Evolutionary conservation across 1,140 invertebrate species (phyloP), one percentile per base, ranked within the genome.

Genomic region (Adelges cooleyi): DNA sequence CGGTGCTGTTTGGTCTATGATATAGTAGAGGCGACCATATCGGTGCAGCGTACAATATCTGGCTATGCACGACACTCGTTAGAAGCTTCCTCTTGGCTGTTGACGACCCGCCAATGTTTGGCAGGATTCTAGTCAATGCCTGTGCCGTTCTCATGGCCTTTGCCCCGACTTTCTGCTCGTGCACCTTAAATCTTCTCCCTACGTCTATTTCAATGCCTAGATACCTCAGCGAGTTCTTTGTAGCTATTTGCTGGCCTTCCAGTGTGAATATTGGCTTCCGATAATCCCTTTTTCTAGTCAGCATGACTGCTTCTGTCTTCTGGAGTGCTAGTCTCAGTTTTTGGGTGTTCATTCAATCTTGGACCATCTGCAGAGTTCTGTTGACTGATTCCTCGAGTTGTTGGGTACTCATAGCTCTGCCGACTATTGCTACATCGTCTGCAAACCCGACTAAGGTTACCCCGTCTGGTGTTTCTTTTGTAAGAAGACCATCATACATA

Each of bases 401-500:
- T 48, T 0, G 2, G 51, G n/a, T 25, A n/a, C n/a, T n/a, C n/a
- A n/a, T n/a, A n/a, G 48, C 9, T 25, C 65, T 15, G 44, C 22
- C 33, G 38, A 66, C 25, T 5, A 66, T 18, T 5, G 48, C 65
- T 2, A 38, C 20, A n/a, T 66, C 65, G n/a, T 66, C 65, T 2
- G 44, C 65, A 20, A 49, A 66, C 4, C 1, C 46, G 18, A 3
- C 18, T 0, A 9, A 23, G 29, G 6, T 25, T 48, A 10, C 46
- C 33, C 11, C 46, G 46, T 27, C 8, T 51, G 3, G 18, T 18
- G 0, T 18, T 9, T 18, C 49, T 27, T 13, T n/a, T n/a, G n/a
- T n/a, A n/a, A 66, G 17, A 9, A 76, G 59, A 5, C 69, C 71
- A 46, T 79, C 73, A 18, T 78, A 74, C 11, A 77, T 66, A 0